Percentiles rank a stretch among this genome's conserved stretches.
Conservation (phyloP, 2,797 vertebrate genomes). For the Apogon talboti region DNA sequence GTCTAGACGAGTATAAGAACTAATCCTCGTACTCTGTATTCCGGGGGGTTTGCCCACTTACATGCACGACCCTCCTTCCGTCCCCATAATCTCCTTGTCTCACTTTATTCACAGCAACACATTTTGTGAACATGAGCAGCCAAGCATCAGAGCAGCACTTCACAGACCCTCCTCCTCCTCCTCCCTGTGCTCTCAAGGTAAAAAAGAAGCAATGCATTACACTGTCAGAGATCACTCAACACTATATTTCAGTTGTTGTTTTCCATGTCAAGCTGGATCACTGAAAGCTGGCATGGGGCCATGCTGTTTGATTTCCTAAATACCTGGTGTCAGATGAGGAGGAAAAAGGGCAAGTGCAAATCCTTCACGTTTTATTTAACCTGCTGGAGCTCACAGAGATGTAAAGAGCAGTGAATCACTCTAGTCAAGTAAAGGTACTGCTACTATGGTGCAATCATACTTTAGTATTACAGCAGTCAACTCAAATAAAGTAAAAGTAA, state of each 20-base stretch:
- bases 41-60: constrained; percentile 7
- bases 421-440: too few species aligned
- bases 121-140: constrained; percentile 57
- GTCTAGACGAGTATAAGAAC: constrained; percentile 36
- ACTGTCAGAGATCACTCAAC: constrained; percentile 33
- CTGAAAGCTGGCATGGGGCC: background rate
- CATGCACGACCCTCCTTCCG: constrained; percentile 30
- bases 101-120: constrained; percentile 53
- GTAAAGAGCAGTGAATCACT: too few species aligned
- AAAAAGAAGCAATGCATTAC: constrained; percentile 20
- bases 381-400: constrained; percentile 7
- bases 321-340: constrained; percentile 17
- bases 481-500: too few species aligned
- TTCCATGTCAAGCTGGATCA: constrained; percentile 26
- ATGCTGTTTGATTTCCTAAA: constrained; percentile 26
- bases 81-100: constrained; percentile 57
- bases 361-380: constrained; percentile 24
- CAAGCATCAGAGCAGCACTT: constrained; percentile 40
- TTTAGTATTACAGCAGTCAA: too few species aligned
- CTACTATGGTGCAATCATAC: too few species aligned
- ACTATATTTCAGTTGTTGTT: constrained; percentile 29
- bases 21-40: constrained; percentile 50
- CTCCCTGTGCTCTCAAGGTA: constrained; percentile 45
- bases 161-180: constrained; percentile 13
- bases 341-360: constrained; percentile 5